A percentile compares a stretch with the other conserved stretches of the same genome.
These are phyloP conservation scores for Desoria tigrina DNA, from an alignment of 2,888 invertebrate genomes.

Conservation along the genomic window DNA sequence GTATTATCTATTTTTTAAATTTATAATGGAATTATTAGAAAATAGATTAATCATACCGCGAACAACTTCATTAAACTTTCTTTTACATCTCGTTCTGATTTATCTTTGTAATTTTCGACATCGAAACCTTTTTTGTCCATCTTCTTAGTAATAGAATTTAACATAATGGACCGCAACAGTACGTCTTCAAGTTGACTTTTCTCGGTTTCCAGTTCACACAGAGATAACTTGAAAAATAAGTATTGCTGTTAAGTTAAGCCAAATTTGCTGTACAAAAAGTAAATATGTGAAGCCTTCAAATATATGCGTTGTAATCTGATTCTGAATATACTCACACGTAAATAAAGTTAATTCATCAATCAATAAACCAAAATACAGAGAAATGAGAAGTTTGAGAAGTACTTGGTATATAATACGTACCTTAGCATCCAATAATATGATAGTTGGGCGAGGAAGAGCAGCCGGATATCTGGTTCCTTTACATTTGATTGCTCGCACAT, in stretches of 20 bases:
- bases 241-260: too few species aligned
- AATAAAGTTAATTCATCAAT: neutral
- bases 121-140: constrained; percentile 53
- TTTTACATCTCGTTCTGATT: constrained; percentile 68
- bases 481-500: constrained; percentile 79
- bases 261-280: neutral
- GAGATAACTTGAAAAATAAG: too few species aligned
- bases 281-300: neutral
- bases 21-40: neutral
- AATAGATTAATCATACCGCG: constrained; percentile 64
- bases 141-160: constrained; percentile 43
- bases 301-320: too few species aligned
- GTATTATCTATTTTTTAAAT: constrained; percentile 3
- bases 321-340: too few species aligned
- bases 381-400: too few species aligned
- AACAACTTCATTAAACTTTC: constrained; percentile 86
- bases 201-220: constrained; percentile 76
- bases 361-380: too few species aligned
- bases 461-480: constrained; percentile 85
- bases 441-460: constrained; percentile 80
- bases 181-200: constrained; percentile 75
- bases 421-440: constrained; percentile 56
- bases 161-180: constrained; percentile 44
- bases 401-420: too few species aligned
- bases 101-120: constrained; percentile 55